phyloP scores from a whole-genome alignment of 2,113 vertebrate genomes.

The Coregonus clupeaformis region DNA sequence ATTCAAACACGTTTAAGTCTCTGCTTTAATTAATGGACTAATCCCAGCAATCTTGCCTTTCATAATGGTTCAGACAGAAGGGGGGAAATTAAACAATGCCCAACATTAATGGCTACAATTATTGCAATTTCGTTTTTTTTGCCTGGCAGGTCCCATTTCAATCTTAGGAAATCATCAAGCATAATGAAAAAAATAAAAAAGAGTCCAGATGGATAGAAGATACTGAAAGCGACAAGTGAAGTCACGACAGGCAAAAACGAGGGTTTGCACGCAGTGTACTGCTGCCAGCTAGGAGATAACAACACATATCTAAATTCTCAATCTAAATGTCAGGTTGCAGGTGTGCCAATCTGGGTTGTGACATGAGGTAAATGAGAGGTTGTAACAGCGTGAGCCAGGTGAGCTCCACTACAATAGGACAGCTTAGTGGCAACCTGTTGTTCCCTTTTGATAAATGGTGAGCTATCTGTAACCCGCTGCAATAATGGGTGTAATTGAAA shows the following conservation, averaged over 20 bases:
- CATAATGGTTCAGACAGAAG: constrained; percentile 34
- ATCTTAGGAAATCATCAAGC: constrained; percentile 12
- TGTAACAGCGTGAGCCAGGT: neutral
- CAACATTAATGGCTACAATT: constrained; percentile 30
- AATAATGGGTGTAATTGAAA: constrained; percentile 14
- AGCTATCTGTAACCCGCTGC: neutral
- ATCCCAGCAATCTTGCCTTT: constrained; percentile 22
- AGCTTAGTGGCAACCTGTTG: constrained; percentile 10
- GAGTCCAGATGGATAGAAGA: neutral
- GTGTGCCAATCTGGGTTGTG: constrained; percentile 15
- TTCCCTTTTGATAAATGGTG: neutral
- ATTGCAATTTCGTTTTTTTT: constrained; percentile 30
- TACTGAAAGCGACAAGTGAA: neutral
- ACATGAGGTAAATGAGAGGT: constrained; percentile 7
- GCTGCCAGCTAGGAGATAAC: neutral
- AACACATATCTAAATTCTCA: neutral
- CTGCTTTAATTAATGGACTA: neutral
- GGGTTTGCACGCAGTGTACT: neutral
- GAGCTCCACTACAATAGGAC: neutral
- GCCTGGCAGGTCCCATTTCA: constrained; percentile 19
- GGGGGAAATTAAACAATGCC: constrained; percentile 18
- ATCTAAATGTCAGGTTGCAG: neutral
- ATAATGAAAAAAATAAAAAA: neutral
- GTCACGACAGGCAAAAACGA: neutral
- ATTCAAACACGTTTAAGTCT: constrained; percentile 4